Base-by-base conservation (phyloP, 2,888 invertebrate genomes). In the Dugesia japonica region DNA sequence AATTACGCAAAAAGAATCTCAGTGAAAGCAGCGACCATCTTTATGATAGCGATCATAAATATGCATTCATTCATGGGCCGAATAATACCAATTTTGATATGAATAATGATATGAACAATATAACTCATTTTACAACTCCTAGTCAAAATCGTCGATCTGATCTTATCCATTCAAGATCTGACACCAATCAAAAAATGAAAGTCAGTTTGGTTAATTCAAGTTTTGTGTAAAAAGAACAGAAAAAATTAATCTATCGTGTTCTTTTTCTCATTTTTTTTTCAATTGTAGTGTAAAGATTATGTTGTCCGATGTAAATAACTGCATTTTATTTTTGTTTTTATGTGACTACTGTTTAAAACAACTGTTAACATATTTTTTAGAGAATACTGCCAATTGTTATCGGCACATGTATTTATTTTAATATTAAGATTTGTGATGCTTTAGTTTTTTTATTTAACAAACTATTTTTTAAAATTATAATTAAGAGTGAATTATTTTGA, bases 221-320 rank as follows among this genome's bases (percentile, higher is more conserved):
- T 56, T 56, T 56, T 56, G 56, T 56, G n/a, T 56, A 56, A 56
- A 13, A 56, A 31, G 31, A 56, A 56, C 56, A 56, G 1, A 13
- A 20, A 9, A 9, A 23, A 56, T 20, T 20, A 56, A 20, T 56
- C 17, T 56, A 13, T 38, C 38, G 17, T 17, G 38, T 13, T 31
- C n/a, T n/a, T n/a, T n/a, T n/a, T n/a, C n/a, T n/a, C 31, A 31
- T 13, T 31, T 31, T 7, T 56, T 56, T 56, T 56, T 20, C 7
- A n/a, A 56, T 9, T 20, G 1, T 20, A 56, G n/a, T 56, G 56
- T 56, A 20, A 56, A 56, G 23, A 56, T 56, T 13, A 9, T 56
- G 56, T 56, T 56, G 56, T 56, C 56, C 56, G 56, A 56, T 56
- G 56, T 56, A 56, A 56, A 56, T 56, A 56, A 20, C n/a, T 56